phyloP scores from a whole-genome alignment of 1,140 invertebrate genomes.

The Aphaenogaster ashmeadi region DNA sequence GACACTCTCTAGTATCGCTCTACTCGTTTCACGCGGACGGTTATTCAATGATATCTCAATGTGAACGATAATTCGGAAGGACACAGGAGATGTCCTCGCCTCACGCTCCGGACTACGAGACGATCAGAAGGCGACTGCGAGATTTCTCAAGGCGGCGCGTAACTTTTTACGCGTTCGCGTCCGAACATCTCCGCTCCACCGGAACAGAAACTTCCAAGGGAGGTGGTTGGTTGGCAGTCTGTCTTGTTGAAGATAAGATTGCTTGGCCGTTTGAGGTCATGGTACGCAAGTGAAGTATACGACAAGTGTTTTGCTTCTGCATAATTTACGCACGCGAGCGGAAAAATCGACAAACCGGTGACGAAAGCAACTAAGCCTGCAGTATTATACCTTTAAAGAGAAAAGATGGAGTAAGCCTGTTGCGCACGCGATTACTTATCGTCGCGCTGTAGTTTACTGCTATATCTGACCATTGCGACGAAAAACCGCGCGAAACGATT shows the following conservation, averaged over 20 bases:
- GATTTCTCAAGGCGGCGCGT: conserved; percentile 42
- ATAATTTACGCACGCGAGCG: background rate
- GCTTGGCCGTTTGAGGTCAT: background rate
- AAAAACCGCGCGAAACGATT: background rate
- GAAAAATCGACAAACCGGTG: conserved; percentile 1
- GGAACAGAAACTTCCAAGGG: conserved; percentile 19
- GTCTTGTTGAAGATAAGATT: conserved; percentile 33
- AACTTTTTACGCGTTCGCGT: conserved; percentile 48
- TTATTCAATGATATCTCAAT: conserved; percentile 1
- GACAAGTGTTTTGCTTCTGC: background rate
- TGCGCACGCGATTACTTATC: background rate
- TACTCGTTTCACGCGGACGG: background rate
- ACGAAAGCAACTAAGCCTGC: background rate
- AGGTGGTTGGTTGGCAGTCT: conserved; percentile 17
- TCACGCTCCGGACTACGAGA: conserved; percentile 35
- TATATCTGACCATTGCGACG: background rate
- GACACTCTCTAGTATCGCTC: background rate
- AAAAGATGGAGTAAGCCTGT: background rate
- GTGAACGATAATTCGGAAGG: background rate
- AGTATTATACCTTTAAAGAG: background rate
- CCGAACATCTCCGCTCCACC: conserved; percentile 44
- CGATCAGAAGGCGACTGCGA: conserved; percentile 64
- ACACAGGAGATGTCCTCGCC: background rate
- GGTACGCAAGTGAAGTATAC: background rate
- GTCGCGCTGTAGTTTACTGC: background rate